A percentile compares a stretch with the other conserved stretches of the same genome.
These are phyloP conservation scores for Diarsia mendica DNA, from an alignment of 2,888 invertebrate genomes.

Conservation along the genomic window DNA sequence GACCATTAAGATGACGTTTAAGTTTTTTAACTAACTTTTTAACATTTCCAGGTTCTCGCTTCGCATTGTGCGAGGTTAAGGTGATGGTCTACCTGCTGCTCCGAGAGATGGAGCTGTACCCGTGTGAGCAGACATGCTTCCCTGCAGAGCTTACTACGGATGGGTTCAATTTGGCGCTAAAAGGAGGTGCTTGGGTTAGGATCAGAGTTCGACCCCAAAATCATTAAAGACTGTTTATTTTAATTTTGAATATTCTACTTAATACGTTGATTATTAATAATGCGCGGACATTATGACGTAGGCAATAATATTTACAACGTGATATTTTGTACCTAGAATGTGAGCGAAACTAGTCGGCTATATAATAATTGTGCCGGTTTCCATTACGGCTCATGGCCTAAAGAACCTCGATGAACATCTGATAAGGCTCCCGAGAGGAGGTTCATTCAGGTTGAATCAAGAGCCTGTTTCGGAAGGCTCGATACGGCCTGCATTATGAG, in stretches of 20 bases:
- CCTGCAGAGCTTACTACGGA: slow-evolving; percentile 67
- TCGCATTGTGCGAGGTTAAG: slow-evolving; percentile 81
- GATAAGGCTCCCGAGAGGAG: not conserved
- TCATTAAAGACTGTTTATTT: not conserved
- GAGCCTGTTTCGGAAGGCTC: not conserved
- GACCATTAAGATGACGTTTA: too few species aligned
- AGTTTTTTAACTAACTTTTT: too few species aligned
- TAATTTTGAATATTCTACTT: not conserved
- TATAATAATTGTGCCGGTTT: not conserved
- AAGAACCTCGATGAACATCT: not conserved
- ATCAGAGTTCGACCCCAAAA: slow-evolving; percentile 61
- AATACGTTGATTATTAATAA: not conserved
- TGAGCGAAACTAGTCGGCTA: not conserved
- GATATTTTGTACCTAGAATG: too few species aligned
- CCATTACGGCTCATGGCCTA: not conserved
- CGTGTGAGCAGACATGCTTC: slow-evolving; percentile 71
- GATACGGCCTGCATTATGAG: not conserved
- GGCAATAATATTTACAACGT: not conserved
- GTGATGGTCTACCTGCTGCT: slow-evolving; percentile 77
- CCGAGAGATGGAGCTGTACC: slow-evolving; percentile 73
- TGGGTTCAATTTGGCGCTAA: slow-evolving; percentile 69
- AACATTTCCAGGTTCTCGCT: slow-evolving; percentile 74
- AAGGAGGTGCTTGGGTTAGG: slow-evolving; percentile 77
- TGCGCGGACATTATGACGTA: not conserved
- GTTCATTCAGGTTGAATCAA: not conserved